Base-by-base conservation (phyloP, 2,797 vertebrate genomes). In the Hemitrygon akajei region DNA sequence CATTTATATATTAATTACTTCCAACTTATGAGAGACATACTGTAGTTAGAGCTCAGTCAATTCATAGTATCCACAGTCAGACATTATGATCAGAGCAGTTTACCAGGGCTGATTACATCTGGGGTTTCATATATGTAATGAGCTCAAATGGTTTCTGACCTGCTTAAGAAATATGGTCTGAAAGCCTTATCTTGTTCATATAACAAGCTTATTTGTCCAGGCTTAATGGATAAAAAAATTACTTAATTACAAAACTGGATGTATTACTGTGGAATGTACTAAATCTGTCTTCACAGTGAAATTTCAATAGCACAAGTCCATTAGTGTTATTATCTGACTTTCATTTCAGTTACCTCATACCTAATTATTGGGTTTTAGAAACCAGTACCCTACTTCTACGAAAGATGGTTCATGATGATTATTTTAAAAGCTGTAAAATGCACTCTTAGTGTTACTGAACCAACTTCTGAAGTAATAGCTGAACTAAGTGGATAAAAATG, bases 311-410 rank as follows among this genome's bases (percentile, higher is more conserved):
- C 80, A 69, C 94, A 94, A 95, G 95, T 94, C 94, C 94, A 95
- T 95, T 92, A 89, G 73, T 94, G 91, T 94, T 94, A 94, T 94
- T 94, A 95, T 95, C 91, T 93, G 71, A 95, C 95, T 96, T 95
- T 94, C 82, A 94, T 95, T 87, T 94, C 94, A 94, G 94, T 94
- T 94, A 94, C 94, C 94, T 94, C 94, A 93, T 66, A 94, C 89
- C 94, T 95, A 95, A 95, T 96, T 95, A 95, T 94, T 95, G 91
- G 93, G 95, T 95, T 94, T 95, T 95, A 94, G 95, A 94, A 94
- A 95, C 95, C 84, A 94, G 94, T 93, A 93, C 94, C 94, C 94
- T 94, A 95, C 95, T 95, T 94, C 95, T 96, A 96, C 96, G 96
- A 96, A 95, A 95, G 93, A 94, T 94, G 94, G 93, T 93, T 94